Base-by-base conservation (phyloP, 2,113 vertebrate genomes). In the Microcebus murinus region DNA sequence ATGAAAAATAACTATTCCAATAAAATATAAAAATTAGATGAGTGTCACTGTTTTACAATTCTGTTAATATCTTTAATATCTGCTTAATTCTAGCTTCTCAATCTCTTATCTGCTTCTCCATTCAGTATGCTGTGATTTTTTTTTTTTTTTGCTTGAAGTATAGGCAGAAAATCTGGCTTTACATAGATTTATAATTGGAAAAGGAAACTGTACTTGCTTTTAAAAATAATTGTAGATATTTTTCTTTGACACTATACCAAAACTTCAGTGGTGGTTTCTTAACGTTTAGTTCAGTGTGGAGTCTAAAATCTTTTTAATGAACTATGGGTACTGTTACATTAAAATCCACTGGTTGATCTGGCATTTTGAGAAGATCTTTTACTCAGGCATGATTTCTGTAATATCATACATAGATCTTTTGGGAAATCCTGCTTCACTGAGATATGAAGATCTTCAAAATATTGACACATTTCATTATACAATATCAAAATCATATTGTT, bases 211-310 rank as follows among this genome's bases (percentile, higher is more conserved):
- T 31, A 87, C 39, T 45, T 71, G 67, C 59, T 94, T 77, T 90
- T 39, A 68, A 74, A 86, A 96, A 76, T 81, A 70, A 80, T 0
- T 95, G 27, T 55, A 27, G 29, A 36, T 85, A 57, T 73, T 85
- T 65, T 91, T 87, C 88, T 90, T 87, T 96, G 55, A 42, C 76
- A 90, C 39, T 25, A 84, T 8, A 84, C 20, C 57, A 91, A 93
- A 91, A 95, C 14, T 95, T 95, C 68, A 93, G 12, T 83, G 23
- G 52, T 57, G 6, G 18, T 84, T 95, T 85, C 68, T 73, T 96
- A 91, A 81, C 71, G 10, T 27, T 84, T 93, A 96, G 77, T 94
- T 92, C 70, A 74, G 42, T 31, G 17, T 63, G 79, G 45, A 79
- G 25, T 91, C 36, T 85, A 76, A 93, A 87, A 88, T 27, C 2